phyloP scores from a whole-genome alignment of 2,888 invertebrate species.

The Miltochrista miniata region DNA sequence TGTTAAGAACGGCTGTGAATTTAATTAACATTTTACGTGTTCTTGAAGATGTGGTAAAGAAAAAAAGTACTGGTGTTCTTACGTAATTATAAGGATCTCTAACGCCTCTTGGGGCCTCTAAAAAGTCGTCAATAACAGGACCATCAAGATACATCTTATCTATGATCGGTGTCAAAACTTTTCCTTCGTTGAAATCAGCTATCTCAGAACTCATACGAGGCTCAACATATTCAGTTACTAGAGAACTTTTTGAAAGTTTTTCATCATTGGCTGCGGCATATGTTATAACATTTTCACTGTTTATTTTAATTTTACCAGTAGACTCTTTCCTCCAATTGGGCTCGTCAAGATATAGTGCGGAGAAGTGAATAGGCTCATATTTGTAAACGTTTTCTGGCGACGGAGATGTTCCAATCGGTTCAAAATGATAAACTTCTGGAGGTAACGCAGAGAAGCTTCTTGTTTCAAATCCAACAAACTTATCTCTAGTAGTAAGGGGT shows the following conservation, averaged over 20 bases:
- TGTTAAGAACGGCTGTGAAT: neutral
- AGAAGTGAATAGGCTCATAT: conserved; percentile 18
- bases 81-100: neutral
- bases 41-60: neutral
- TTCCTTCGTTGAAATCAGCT: neutral
- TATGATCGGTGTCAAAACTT: neutral
- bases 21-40: neutral
- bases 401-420: neutral
- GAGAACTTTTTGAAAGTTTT: no score
- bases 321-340: neutral
- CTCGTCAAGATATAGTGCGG: conserved; percentile 4
- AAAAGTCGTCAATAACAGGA: neutral
- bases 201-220: neutral
- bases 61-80: neutral
- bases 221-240: neutral
- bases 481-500: neutral
- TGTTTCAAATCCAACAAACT: conserved; percentile 5
- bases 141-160: neutral
- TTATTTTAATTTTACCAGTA: neutral
- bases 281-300: neutral
- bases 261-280: no score
- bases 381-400: conserved; percentile 22
- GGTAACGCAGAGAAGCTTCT: conserved; percentile 8
- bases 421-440: neutral
- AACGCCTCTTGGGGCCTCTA: neutral